Percentiles rank a stretch among this genome's conserved stretches.
These are phyloP conservation scores for Columbina picui DNA, from an alignment of 2,113 vertebrate genomes.

Conservation along the genomic window DNA sequence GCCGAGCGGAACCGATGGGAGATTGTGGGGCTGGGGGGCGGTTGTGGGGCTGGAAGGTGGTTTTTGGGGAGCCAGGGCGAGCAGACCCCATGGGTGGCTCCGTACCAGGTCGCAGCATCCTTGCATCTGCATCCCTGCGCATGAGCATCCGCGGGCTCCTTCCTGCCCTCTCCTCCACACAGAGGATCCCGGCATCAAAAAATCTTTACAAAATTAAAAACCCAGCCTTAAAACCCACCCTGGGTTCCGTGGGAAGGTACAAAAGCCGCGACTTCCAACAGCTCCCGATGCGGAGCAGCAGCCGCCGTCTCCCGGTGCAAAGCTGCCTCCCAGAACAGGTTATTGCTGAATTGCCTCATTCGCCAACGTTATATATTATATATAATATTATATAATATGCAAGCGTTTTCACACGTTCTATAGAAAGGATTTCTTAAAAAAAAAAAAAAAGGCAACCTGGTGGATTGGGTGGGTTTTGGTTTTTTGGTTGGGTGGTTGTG, in stretches of 20 bases:
- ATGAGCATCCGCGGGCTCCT: background rate
- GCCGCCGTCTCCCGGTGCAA: background rate
- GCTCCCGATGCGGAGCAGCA: background rate
- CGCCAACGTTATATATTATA: background rate
- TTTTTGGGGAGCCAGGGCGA: too few relatives aligned
- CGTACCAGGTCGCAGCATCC: background rate
- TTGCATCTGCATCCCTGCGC: background rate
- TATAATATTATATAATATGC: background rate
- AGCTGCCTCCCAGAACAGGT: background rate
- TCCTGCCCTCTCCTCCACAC: background rate
- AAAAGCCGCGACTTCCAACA: background rate
- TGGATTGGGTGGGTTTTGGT: background rate
- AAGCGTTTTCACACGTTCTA: background rate
- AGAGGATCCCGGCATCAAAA: background rate
- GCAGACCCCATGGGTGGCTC: background rate
- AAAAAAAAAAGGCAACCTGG: conserved; percentile 69
- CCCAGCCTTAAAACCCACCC: background rate
- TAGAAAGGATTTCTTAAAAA: conserved; percentile 18
- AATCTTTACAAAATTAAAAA: background rate
- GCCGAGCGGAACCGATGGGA: background rate
- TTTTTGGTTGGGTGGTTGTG: background rate
- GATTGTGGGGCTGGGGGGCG: too few relatives aligned
- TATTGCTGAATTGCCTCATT: conserved; percentile 58
- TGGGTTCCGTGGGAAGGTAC: background rate
- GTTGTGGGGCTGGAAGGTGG: background rate